Conservation (phyloP, 2,888 invertebrate genomes). For the Ectemnius continuus region DNA sequence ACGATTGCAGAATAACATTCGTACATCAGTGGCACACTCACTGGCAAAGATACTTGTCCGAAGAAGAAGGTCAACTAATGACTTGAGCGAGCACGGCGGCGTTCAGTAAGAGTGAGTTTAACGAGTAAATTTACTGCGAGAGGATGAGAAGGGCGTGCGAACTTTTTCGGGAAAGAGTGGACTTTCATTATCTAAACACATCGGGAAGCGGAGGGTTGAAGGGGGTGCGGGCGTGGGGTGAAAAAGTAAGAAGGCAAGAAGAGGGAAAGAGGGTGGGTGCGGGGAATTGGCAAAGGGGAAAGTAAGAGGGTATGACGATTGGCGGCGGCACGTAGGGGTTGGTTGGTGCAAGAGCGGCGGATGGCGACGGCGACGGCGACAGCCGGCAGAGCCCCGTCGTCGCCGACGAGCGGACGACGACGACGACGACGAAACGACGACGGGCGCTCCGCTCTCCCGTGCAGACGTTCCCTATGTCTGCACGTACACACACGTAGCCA, state of each 20-base stretch:
- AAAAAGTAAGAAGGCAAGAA: background rate
- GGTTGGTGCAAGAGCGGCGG: slow-evolving; percentile 46
- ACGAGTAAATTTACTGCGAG: slow-evolving; percentile 41
- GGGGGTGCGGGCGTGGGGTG: background rate
- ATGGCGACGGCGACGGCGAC: slow-evolving; percentile 63
- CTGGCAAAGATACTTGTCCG: no score
- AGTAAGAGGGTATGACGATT: slow-evolving; percentile 1
- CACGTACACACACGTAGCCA: no score
- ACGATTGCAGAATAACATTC: no score
- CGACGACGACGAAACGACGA: slow-evolving; percentile 63
- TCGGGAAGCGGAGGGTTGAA: background rate
- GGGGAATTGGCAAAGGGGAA: background rate
- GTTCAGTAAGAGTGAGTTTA: slow-evolving; percentile 45
- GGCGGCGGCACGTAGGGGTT: slow-evolving; percentile 21
- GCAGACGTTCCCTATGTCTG: slow-evolving; percentile 19
- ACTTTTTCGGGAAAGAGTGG: slow-evolving; percentile 40
- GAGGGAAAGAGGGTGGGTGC: slow-evolving; percentile 21
- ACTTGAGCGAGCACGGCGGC: background rate
- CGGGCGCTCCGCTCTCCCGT: slow-evolving; percentile 40
- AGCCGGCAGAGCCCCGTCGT: slow-evolving; percentile 67
- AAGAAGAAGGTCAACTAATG: background rate
- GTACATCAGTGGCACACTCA: no score
- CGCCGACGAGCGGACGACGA: slow-evolving; percentile 62
- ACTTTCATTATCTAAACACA: slow-evolving; percentile 58
- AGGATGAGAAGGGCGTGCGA: background rate